Evolutionary conservation across 2,888 invertebrate species (phyloP), one percentile per base, ranked within the genome.

Genomic region (Drosophila barbarae): DNA sequence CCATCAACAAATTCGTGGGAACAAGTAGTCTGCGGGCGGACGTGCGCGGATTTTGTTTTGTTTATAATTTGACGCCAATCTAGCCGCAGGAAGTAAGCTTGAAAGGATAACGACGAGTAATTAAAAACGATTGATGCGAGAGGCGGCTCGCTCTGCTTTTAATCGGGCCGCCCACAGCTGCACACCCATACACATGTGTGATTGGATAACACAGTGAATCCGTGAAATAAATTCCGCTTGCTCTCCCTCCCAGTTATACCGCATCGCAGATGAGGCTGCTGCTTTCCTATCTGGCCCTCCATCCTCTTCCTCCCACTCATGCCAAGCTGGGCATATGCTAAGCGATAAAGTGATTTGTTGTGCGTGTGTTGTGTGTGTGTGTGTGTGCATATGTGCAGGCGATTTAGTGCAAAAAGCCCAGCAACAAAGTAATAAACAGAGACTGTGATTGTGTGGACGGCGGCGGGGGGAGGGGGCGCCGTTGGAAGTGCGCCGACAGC

Each of bases 1-100:
- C 66, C 51, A 55, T 32, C 70, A 70, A 67, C 69, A 79, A 69
- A 47, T 47, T 83, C 74, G 84, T 80, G 66, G 77, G 77, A 79
- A 65, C 58, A 71, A 77, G 64, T 79, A 74, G 78, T 72, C 85
- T 85, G 84, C 77, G 70, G 75, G 69, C 70, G 69, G 85, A 83
- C 70, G 71, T 69, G 61, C 66, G 67, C 69, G 67, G 59, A 56
- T 58, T 69, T 69, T 70, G 42, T 49, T 67, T 68, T 63, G 56
- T 55, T 56, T 38, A 36, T 56, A 36, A 50, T 44, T 58, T 58
- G 7, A 50, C 50, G 21, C 55, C 32, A 56, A 51, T 39, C 63
- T 72, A 58, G 32, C 46, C 56, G 63, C 68, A 54, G 63, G 9
- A 85, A 85, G 70, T 74, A 74, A 72, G 77, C 70, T 65, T 47